Evolutionary conservation across 53 echinoderm and acorn worm genomes (phyloP), one percentile per base, ranked within the genome.

Genomic region (Hippasteria phrygiana): DNA sequence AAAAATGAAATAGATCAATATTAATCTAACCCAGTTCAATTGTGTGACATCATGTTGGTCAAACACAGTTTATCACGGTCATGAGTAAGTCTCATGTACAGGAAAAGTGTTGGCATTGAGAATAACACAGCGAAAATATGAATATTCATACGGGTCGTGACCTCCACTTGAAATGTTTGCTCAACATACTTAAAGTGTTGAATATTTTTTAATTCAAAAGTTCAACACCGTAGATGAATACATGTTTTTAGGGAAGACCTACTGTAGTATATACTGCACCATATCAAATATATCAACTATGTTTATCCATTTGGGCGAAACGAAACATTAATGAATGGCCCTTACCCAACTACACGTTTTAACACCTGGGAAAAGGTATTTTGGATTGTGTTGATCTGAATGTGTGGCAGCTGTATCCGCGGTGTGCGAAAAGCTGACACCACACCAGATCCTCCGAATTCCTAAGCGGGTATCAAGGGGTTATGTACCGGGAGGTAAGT

Each of bases 131-230:
- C 38, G 7, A 12, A 39, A 40, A 40, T 32, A 48, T 75, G 31
- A 47, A 50, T 75, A 75, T 75, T 75, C 75, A 75, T 50, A 16
- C 17, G 31, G 33, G 75, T 75, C 75, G 46, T 75, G 75, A 75
- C 34, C 5, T 31, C 2, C 5, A 2, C 75, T 14, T 27, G 48
- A 46, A 31, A 13, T 29, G 45, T 24, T 38, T 18, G 46, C 29
- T 13, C 75, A 28, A 22, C 11, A 45, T 38, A 37, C 28, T 1
- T 0, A 17, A 6, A 40, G 41, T 27, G 40, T 3, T 41, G 17
- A 43, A 3, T 26, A 73, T 31, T 8, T 73, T 3, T 42, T 43
- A 24, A 34, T n/a, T 10, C 0, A 24, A 33, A 40, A 54, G 54
- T 54, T 54, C 54, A 54, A 16, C 54, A 16, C 54, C 20, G 54